phyloP scores from a whole-genome alignment of 2,113 vertebrate genomes.

The Ophiodon elongatus region DNA sequence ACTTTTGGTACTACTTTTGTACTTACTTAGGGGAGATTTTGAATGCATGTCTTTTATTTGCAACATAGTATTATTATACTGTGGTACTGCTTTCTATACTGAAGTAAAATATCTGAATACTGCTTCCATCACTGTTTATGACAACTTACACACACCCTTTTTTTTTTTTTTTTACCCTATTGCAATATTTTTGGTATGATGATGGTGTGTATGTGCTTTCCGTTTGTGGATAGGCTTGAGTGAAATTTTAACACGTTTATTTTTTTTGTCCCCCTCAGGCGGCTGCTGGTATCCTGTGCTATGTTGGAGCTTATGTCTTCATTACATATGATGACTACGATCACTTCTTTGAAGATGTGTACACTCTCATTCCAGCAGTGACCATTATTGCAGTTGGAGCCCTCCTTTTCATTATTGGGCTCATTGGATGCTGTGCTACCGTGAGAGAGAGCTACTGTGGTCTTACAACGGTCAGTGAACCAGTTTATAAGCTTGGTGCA shows the following conservation, averaged over 20 bases:
- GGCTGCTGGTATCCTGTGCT: slow-evolving; percentile 95
- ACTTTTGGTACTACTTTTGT: background rate
- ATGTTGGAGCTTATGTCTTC: slow-evolving; percentile 96
- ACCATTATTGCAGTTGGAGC: slow-evolving; percentile 95
- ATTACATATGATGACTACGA: slow-evolving; percentile 97
- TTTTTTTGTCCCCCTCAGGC: slow-evolving; percentile 81
- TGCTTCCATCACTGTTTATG: background rate
- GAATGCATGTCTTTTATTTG: background rate
- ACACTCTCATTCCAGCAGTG: slow-evolving; percentile 93
- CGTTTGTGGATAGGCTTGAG: background rate
- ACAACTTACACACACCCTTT: background rate
- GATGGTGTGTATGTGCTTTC: background rate
- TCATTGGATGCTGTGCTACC: slow-evolving; percentile 96
- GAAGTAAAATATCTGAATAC: background rate
- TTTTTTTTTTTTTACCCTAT: background rate
- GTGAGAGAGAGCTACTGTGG: slow-evolving; percentile 94
- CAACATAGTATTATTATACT: background rate
- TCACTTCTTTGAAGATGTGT: slow-evolving; percentile 97
- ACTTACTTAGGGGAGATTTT: background rate
- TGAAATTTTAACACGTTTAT: background rate
- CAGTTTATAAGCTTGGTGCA: background rate
- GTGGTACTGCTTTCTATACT: background rate
- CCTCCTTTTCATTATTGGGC: slow-evolving; percentile 93
- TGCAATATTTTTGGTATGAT: background rate
- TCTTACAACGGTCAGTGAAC: slow-evolving; percentile 88